These are phyloP conservation scores for Corythornis madagascariensis DNA, from an alignment of 2,113 vertebrate species.

Conservation along the genomic window DNA sequence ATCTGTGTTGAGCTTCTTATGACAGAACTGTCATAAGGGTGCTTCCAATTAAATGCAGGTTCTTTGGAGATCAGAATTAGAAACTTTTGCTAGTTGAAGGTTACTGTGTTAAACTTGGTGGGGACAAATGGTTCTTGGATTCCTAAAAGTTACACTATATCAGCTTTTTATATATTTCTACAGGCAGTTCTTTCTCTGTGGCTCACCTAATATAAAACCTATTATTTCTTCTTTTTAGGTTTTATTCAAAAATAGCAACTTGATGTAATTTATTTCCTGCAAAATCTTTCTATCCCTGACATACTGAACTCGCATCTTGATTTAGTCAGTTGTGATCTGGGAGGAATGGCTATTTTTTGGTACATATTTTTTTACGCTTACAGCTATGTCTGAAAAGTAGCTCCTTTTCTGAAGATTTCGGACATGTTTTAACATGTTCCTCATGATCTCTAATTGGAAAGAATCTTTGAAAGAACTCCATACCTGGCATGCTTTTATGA, in stretches of 20 bases:
- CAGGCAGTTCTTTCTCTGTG: background rate
- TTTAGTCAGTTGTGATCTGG: background rate
- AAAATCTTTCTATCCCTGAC: background rate
- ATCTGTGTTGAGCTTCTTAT: background rate
- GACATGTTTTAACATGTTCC: background rate
- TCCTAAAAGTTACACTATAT: background rate
- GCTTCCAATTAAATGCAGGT: slow-evolving; percentile 43
- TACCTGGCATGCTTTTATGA: background rate
- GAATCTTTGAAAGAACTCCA: background rate
- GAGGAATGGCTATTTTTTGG: background rate
- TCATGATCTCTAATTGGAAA: background rate
- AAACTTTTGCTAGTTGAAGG: slow-evolving; percentile 29
- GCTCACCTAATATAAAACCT: background rate
- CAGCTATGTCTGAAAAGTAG: background rate
- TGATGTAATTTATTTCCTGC: slow-evolving; percentile 5
- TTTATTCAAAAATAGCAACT: slow-evolving; percentile 1
- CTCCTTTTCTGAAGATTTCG: background rate
- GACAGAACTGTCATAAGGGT: slow-evolving; percentile 6
- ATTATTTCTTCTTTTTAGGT: background rate
- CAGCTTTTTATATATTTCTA: slow-evolving; percentile 15
- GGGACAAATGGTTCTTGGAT: slow-evolving; percentile 20
- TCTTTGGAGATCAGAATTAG: slow-evolving; percentile 10
- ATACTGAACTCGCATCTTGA: background rate
- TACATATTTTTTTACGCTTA: background rate
- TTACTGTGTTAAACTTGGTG: slow-evolving; percentile 4